These are phyloP conservation scores for Paraescarpia echinospica DNA, from an alignment of 1,140 invertebrate genomes.

Conservation along the genomic window DNA sequence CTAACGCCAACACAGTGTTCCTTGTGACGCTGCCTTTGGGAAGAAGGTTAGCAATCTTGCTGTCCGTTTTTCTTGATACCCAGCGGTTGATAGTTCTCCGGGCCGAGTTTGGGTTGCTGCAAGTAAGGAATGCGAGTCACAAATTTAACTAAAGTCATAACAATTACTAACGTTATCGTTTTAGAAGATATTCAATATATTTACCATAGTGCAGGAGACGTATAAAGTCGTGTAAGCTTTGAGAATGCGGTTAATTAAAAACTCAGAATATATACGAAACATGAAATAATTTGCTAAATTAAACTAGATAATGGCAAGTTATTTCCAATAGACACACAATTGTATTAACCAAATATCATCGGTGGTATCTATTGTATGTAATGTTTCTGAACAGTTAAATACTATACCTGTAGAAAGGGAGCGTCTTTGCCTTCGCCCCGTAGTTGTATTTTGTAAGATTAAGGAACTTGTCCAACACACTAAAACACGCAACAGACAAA, in stretches of 20 bases:
- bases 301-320: neutral
- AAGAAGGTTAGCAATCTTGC: conserved; percentile 68
- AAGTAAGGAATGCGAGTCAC: neutral
- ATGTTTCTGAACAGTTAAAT: neutral
- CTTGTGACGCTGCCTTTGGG: conserved; percentile 54
- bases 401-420: neutral
- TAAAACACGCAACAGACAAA: neutral
- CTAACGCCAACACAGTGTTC: conserved; percentile 68
- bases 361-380: neutral
- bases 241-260: neutral
- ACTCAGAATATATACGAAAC: neutral
- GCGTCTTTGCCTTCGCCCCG: neutral
- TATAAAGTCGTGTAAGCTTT: neutral
- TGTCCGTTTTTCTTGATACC: conserved; percentile 67
- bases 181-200: neutral
- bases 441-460: neutral
- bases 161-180: neutral
- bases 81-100: conserved; percentile 67
- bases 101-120: conserved; percentile 9
- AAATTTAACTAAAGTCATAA: neutral
- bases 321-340: neutral
- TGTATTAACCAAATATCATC: neutral
- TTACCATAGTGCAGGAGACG: too few relatives aligned
- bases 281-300: neutral
- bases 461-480: neutral